Evolutionary conservation across 2,888 invertebrate species (phyloP), one percentile per base, ranked within the genome.

Genomic region (Carabus problematicus): DNA sequence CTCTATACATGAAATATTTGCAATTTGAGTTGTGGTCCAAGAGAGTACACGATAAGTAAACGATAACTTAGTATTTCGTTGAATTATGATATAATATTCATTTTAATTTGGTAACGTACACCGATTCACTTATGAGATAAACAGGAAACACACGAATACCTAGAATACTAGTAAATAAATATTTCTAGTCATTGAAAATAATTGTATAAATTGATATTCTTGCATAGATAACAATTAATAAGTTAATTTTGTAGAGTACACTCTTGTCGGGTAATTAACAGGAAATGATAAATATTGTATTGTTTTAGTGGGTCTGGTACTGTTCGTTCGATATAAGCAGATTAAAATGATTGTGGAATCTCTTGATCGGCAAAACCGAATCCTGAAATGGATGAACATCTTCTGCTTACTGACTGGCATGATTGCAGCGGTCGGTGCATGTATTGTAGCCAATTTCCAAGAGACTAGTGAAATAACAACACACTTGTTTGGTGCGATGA

Each of bases 371-470:
- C 18, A 42, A 1, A 60, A 60, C n/a, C 45, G 40, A 43, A 29
- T 52, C 7, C 52, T 60, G 43, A 61, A 61, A 3, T 16, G 16
- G 11, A 60, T 68, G 60, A 68, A 68, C 54, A 41, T 49, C 6
- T 68, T 68, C 29, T 54, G 59, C 9, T 43, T 68, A 8, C 29
- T 68, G 1, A 12, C 29, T 4, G 67, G 67, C n/a, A 42, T 60
- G 14, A 7, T 68, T 7, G 61, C 61, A 8, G 67, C 67, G 3
- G 43, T 68, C 54, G 67, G 67, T 16, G 54, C 54, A 42, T 52
- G 42, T 11, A 41, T 68, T 14, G 67, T 68, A 11, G 67, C 67
- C 49, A 68, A 68, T 43, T 68, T 68, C 29, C 67, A 68, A 54
- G 67, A 68, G 39, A 68, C 67, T 4, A 68, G 61, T 29, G 43